Base-by-base conservation (phyloP, 2,888 invertebrate genomes). In the Merodon equestris region DNA sequence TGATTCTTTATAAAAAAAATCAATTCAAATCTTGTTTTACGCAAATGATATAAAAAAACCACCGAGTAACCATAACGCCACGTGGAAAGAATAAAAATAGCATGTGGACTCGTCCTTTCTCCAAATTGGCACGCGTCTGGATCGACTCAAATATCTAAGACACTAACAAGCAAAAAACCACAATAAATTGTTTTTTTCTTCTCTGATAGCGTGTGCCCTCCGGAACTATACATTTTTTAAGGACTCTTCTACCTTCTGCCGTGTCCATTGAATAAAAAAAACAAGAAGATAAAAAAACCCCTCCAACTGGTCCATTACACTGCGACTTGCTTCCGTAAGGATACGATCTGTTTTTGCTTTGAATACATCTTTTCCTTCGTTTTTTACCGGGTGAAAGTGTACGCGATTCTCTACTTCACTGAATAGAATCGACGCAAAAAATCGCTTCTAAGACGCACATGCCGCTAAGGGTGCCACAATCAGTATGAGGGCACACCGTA, bases 221-320 rank as follows among this genome's bases (percentile, higher is more conserved):
- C 54, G 13, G 45, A 66, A 34, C 38, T 64, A n/a, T 12, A 27
- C 27, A 42, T 67, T 42, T 57, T 53, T 61, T 40, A 19, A 4
- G 51, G 15, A 51, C 2, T 27, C 7, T 7, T 7, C 7, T 48
- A 68, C 77, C 77, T 63, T 79, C 73, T 73, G 77, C 73, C 68
- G 63, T 61, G n/a, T n/a, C n/a, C n/a, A n/a, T n/a, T n/a, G n/a
- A 73, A 67, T 73, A 53, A 48, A 38, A 17, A 12, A 13, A 48
- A 27, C 5, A 13, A 7, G 10, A 27, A 54, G 57, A 14, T 15
- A 48, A 54, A 44, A 36, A 47, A 61, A 53, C 12, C 3, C n/a
- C 14, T 72, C 72, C 76, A 77, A 77, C 77, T 77, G 77, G 73
- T 68, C 73, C 63, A 73, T 60, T 50, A 50, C 56, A 45, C 61